Conservation (phyloP, 1,140 invertebrate species). For the Drosophila obscura region DNA sequence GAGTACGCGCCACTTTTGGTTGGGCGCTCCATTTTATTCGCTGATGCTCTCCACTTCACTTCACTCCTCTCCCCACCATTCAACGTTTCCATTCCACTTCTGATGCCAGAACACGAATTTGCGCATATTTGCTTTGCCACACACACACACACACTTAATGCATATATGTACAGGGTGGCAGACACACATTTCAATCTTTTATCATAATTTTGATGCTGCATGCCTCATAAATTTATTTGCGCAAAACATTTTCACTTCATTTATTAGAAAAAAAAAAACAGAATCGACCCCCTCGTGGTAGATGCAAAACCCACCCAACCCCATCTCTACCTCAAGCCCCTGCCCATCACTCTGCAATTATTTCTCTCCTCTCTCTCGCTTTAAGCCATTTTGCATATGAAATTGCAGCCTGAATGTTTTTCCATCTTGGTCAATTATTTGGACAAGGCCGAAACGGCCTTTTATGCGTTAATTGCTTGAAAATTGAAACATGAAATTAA, state of each 20-base stretch:
- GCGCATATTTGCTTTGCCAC: constrained; percentile 73
- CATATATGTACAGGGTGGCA: neutral
- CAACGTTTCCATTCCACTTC: constrained; percentile 33
- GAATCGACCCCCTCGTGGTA: constrained; percentile 4
- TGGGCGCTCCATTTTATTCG: constrained; percentile 51
- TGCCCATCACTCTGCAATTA: neutral
- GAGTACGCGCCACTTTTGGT: constrained; percentile 77
- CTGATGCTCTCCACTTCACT: no score
- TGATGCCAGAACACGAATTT: constrained; percentile 78
- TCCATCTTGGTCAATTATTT: constrained; percentile 67
- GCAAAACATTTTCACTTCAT: constrained; percentile 80
- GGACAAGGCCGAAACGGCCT: constrained; percentile 26
- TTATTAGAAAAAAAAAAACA: constrained; percentile 64
- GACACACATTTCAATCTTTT: constrained; percentile 63
- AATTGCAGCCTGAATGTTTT: constrained; percentile 48
- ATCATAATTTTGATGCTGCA: constrained; percentile 74
- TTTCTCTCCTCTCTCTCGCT: neutral
- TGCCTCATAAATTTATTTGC: constrained; percentile 80
- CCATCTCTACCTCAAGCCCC: neutral
- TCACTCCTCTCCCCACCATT: no score
- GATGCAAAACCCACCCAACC: constrained; percentile 16
- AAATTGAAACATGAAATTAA: constrained; percentile 82
- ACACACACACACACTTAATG: constrained; percentile 30
- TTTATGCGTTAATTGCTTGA: constrained; percentile 78
- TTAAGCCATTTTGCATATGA: constrained; percentile 45